Base-by-base conservation (phyloP, 1,140 invertebrate species). In the Antheraea mylitta region DNA sequence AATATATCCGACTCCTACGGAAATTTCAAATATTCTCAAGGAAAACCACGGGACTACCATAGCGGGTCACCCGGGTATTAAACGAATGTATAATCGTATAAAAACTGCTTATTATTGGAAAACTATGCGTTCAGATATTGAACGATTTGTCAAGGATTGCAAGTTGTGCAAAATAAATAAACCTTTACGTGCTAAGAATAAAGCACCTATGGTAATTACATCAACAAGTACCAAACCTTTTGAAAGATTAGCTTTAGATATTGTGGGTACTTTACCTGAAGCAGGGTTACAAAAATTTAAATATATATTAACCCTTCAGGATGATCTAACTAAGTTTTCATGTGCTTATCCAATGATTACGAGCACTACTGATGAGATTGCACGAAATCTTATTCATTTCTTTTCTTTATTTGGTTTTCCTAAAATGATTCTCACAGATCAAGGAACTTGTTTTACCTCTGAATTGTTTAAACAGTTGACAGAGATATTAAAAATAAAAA, bases 391-490 rank as follows among this genome's bases (percentile, higher is more conserved):
- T 0, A 64, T 86, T 22, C 73, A 80, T 74, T 86, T 83, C 68
- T 75, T 79, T 19, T 81, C 78, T 8, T 48, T 77, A 18, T 78
- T 89, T 67, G 83, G 82, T 4, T 81, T 87, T 36, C 85, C 82
- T 8, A 74, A 82, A 78, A 75, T 13, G 0, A 76, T 91, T 9
- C 19, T 86, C 10, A 79, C 80, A 0, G 85, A 92, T 64, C 66
- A 83, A 76, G 86, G 85, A 9, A 73, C 81, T 13, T 73, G 83
- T 58, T 90, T 90, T 60, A 81, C 72, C 4, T 88, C 77, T 0
- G 72, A 82, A 8, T 38, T 83, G n/a, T n/a, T n/a, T n/a, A n/a
- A n/a, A n/a, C n/a, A n/a, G n/a, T n/a, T n/a, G n/a, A n/a, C n/a
- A n/a, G 79, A 79, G 53, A 67, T 87, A 0, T 79, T 85, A 8